Conservation (phyloP, 2,888 invertebrate species). For the Ptycholaimellus sp. region DNA sequence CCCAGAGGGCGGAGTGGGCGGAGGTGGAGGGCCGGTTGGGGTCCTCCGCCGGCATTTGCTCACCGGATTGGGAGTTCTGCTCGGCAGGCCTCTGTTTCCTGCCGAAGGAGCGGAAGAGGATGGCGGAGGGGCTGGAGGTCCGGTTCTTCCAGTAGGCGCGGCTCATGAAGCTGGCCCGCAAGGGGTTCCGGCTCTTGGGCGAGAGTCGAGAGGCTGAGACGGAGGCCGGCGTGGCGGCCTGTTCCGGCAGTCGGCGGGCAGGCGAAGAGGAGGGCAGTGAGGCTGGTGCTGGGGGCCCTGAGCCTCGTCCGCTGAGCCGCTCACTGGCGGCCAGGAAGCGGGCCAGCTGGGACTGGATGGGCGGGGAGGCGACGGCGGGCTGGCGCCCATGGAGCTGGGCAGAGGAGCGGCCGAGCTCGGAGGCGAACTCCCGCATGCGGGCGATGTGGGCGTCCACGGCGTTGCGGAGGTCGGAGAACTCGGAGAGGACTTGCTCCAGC, state of each 20-base stretch:
- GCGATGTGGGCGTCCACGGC: slow-evolving; percentile 13
- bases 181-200: slow-evolving; percentile 2
- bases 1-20: too few relatives aligned
- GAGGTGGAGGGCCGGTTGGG: too few relatives aligned
- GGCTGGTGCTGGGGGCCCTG: background rate
- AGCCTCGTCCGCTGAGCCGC: background rate
- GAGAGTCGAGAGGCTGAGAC: too few relatives aligned
- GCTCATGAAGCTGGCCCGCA: slow-evolving; percentile 7
- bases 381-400: slow-evolving; percentile 5
- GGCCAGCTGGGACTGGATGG: slow-evolving; percentile 1
- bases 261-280: background rate
- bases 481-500: slow-evolving; percentile 4
- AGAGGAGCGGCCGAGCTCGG: slow-evolving; percentile 8
- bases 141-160: slow-evolving; percentile 16
- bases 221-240: too few relatives aligned
- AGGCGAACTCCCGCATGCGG: slow-evolving; percentile 13
- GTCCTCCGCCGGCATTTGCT: slow-evolving; percentile 54
- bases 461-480: slow-evolving; percentile 11
- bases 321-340: background rate
- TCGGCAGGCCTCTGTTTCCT: too few relatives aligned
- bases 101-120: too few relatives aligned
- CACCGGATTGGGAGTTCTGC: too few relatives aligned
- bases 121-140: slow-evolving; percentile 28
- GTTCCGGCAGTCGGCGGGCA: slow-evolving; percentile 13
- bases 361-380: slow-evolving; percentile 8